Evolutionary conservation across 2,888 invertebrate genomes (phyloP).

Genomic region (Euspilapteryx auroguttella): DNA sequence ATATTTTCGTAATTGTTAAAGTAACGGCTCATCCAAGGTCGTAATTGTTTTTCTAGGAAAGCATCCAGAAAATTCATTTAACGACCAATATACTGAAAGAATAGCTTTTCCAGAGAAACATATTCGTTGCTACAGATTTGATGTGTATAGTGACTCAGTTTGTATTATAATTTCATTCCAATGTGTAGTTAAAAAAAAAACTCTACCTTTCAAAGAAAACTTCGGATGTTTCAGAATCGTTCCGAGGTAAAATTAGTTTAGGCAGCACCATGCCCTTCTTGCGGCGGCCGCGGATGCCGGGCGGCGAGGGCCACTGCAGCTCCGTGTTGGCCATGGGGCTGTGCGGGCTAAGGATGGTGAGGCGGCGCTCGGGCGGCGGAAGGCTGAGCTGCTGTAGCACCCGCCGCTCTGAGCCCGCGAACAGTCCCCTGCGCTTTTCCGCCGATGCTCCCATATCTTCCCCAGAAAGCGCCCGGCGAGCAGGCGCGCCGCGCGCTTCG

Average conservation of each 20-base stretch:
- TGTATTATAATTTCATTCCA: too few relatives aligned
- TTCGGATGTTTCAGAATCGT: slow-evolving; percentile 73
- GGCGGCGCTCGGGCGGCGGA: slow-evolving; percentile 67
- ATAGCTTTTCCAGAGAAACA: too few relatives aligned
- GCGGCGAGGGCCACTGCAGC: slow-evolving; percentile 62
- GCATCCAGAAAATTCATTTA: too few relatives aligned
- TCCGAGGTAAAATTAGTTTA: slow-evolving; percentile 73
- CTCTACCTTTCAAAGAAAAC: slow-evolving; percentile 67
- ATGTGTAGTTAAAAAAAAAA: too few relatives aligned
- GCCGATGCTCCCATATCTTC: slow-evolving; percentile 65
- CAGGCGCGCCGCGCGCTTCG: slow-evolving; percentile 66
- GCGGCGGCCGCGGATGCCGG: slow-evolving; percentile 63
- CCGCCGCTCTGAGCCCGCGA: slow-evolving; percentile 67
- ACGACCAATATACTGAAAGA: too few relatives aligned
- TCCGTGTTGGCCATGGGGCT: slow-evolving; percentile 73
- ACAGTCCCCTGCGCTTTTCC: slow-evolving; percentile 67
- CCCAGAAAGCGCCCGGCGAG: slow-evolving; percentile 64
- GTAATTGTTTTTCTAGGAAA: too few relatives aligned
- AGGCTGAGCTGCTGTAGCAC: slow-evolving; percentile 70
- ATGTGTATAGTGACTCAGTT: too few relatives aligned
- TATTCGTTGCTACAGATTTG: too few relatives aligned
- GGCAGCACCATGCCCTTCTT: slow-evolving; percentile 76
- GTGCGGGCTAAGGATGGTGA: slow-evolving; percentile 80
- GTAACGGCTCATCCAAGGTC: too few relatives aligned
- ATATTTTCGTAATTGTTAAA: too few relatives aligned